Evolutionary conservation across 1,140 invertebrate species (phyloP).

Genomic region (Heliconius hermathena): DNA sequence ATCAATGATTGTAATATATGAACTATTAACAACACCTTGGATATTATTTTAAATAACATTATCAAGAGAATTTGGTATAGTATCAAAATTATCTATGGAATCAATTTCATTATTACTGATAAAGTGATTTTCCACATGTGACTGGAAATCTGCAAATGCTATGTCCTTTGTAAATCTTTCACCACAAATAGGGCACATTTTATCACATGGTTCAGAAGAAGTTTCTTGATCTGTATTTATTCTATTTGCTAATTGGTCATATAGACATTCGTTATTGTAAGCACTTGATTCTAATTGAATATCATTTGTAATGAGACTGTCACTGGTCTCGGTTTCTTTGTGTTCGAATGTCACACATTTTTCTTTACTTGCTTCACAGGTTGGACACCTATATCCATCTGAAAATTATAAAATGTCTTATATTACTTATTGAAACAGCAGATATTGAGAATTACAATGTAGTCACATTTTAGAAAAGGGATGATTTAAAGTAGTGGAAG

Average conservation of each 20-base stretch:
- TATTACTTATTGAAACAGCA: background rate
- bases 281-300: constrained; percentile 63
- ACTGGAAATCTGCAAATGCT: constrained; percentile 76
- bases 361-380: constrained; percentile 58
- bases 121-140: constrained; percentile 83
- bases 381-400: constrained; percentile 74
- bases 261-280: constrained; percentile 59
- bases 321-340: constrained; percentile 73
- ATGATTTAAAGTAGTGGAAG: too few relatives aligned
- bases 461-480: too few relatives aligned
- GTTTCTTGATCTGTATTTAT: constrained; percentile 45
- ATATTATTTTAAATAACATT: constrained; percentile 43
- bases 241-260: constrained; percentile 47
- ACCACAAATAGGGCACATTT: constrained; percentile 83
- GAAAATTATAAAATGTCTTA: constrained; percentile 37
- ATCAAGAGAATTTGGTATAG: constrained; percentile 65
- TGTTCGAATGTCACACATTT: constrained; percentile 60
- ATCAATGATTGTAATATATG: background rate
- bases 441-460: too few relatives aligned
- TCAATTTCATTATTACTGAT: constrained; percentile 72
- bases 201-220: constrained; percentile 57
- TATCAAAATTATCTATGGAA: constrained; percentile 76
- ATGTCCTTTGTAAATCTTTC: constrained; percentile 73
- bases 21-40: background rate
- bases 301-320: constrained; percentile 66